Base-by-base conservation (phyloP, 2,888 invertebrate species). In the Selenia dentaria region DNA sequence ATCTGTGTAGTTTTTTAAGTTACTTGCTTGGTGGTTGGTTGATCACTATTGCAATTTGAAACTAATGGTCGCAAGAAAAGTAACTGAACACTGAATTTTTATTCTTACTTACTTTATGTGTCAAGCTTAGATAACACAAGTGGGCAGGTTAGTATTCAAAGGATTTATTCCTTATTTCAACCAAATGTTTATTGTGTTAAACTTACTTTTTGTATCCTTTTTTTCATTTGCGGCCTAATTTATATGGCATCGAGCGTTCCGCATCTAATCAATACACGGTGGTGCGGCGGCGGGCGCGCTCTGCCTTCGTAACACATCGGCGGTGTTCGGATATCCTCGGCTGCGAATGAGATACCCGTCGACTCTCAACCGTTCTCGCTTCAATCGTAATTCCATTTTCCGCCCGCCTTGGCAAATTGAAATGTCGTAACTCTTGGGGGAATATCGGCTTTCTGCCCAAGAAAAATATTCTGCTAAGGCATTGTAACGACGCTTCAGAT, bases 381-480 rank as follows among this genome's bases (percentile, higher is more conserved):
- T 77, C 86, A 91, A 91, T 89, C 89, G 90, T 89, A 89, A 91
- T 91, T 89, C 89, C 89, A 90, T 91, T 91, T 91, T 91, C 91
- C 90, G 89, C 89, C 88, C 90, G 91, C 91, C 90, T 90, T 91
- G 87, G 91, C 91, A 91, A 91, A 91, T 91, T 91, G 91, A 91
- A 91, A 91, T 90, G 91, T 90, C 90, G 91, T 91, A 90, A 90
- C 88, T 91, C 91, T 90, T 89, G 77, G 84, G 91, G 91, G 91
- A 89, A 91, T 91, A 88, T 90, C 90, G 89, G 87, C 88, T 90
- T 90, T 90, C 86, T 85, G 83, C 82, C 79, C 81, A 84, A 89
- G 89, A 87, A 91, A 87, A 89, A 89, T 89, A 86, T 86, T 88
- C 87, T 76, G 67, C 81, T 80, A 83, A 82, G 83, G 82, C 85